Percentiles rank a stretch among this genome's conserved stretches.
Evolutionary conservation across 2,797 vertebrate genomes (phyloP).

Genomic region (Malacoctenus gilli): DNA sequence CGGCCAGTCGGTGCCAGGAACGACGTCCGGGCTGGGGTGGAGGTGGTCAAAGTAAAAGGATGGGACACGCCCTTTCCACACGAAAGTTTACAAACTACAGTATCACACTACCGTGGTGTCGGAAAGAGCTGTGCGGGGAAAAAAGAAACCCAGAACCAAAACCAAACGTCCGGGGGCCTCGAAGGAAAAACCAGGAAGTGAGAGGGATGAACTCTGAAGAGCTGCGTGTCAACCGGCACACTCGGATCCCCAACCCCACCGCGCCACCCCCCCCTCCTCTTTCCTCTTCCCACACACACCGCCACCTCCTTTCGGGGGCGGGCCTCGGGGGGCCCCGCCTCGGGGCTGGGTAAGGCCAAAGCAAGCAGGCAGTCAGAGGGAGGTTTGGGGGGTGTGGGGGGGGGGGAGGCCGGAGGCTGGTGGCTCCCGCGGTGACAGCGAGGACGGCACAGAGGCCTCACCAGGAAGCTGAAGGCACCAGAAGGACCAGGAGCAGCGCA

Average conservation of each 20-base stretch:
- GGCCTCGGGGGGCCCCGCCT: slow-evolving; percentile 56
- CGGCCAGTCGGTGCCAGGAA: slow-evolving; percentile 59
- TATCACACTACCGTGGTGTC: slow-evolving; percentile 71
- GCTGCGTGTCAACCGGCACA: slow-evolving; percentile 59
- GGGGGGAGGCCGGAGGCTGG: slow-evolving; percentile 59
- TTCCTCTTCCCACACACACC: too few species aligned
- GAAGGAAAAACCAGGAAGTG: slow-evolving; percentile 37
- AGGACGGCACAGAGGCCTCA: slow-evolving; percentile 78
- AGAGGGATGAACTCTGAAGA: slow-evolving; percentile 49
- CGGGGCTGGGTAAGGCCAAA: slow-evolving; percentile 70
- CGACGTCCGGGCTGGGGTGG: slow-evolving; percentile 54
- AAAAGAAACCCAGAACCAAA: too few species aligned
- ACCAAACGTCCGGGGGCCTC: slow-evolving; percentile 47
- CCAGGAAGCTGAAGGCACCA: slow-evolving; percentile 90
- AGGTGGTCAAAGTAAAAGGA: slow-evolving; percentile 64
- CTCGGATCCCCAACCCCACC: too few species aligned
- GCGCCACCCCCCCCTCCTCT: too few species aligned
- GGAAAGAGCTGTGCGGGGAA: slow-evolving; percentile 61
- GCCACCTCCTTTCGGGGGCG: slow-evolving; percentile 62
- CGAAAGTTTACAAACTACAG: slow-evolving; percentile 70
- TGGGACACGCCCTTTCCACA: slow-evolving; percentile 70
- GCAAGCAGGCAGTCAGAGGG: slow-evolving; percentile 73
- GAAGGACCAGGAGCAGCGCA: slow-evolving; percentile 84
- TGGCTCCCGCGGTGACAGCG: slow-evolving; percentile 52
- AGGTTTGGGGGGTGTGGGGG: too few species aligned